Conservation (phyloP, 2,797 vertebrate genomes). For the Sebastes minor region DNA sequence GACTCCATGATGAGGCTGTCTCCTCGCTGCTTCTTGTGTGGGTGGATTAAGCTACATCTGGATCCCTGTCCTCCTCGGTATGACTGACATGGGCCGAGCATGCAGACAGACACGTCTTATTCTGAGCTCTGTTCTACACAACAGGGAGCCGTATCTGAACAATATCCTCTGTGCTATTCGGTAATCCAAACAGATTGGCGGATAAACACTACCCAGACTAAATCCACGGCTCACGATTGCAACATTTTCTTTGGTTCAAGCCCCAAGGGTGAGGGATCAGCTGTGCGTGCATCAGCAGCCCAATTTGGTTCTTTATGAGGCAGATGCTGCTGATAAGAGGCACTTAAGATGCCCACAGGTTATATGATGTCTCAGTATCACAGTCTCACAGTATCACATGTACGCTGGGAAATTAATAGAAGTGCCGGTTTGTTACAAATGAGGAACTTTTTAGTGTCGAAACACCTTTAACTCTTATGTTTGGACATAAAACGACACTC, state of each 20-base stretch:
- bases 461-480: slow-evolving; percentile 9
- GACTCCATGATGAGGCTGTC: slow-evolving; percentile 5
- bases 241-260: slow-evolving; percentile 49
- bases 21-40: slow-evolving; percentile 10
- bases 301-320: slow-evolving; percentile 49
- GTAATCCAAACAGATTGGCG: slow-evolving; percentile 60
- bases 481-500: slow-evolving; percentile 18
- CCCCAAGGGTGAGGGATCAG: slow-evolving; percentile 62
- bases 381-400: not conserved
- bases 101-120: slow-evolving; percentile 22
- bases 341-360: slow-evolving; percentile 23
- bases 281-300: slow-evolving; percentile 44
- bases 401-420: not conserved
- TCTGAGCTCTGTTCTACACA: slow-evolving; percentile 26
- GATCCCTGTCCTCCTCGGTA: slow-evolving; percentile 19
- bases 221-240: slow-evolving; percentile 42
- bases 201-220: slow-evolving; percentile 56
- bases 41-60: slow-evolving; percentile 40
- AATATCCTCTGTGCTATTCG: slow-evolving; percentile 40
- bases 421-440: not conserved
- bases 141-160: slow-evolving; percentile 28
- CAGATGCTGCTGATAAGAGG: slow-evolving; percentile 42
- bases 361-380: slow-evolving; percentile 1
- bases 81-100: slow-evolving; percentile 11
- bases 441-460: slow-evolving; percentile 12